Base-by-base conservation (phyloP, 2,797 vertebrate species). In the Pterois miles region DNA sequence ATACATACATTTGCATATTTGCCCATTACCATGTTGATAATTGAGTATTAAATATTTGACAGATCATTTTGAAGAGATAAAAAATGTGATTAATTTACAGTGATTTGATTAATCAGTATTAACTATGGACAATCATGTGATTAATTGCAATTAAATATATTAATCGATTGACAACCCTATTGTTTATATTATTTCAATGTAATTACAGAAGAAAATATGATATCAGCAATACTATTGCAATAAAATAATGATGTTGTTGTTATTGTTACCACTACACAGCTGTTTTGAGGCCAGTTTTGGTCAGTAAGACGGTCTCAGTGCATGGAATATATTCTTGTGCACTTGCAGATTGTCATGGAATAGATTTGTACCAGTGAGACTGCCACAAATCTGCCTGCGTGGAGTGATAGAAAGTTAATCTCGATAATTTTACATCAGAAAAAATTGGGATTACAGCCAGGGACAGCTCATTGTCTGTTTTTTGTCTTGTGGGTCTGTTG, bases 351-450 rank as follows among this genome's bases (percentile, higher is more conserved):
- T 82, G 62, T 46, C 33, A 40, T 67, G 56, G 69, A 84, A 78
- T 82, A 67, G 74, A 82, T 87, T 46, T 56, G 36, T 76, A 66
- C 80, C 82, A 68, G 54, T 74, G 84, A 84, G 81, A 91, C 81
- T 74, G 64, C 76, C 53, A 71, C 78, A 89, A 90, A 89, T 86
- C 80, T 83, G 91, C 72, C 90, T 92, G 91, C 75, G 65, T 82
- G 77, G 77, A 87, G 84, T 82, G 89, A 91, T 92, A 87, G 76
- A 23, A 66, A 68, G 80, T 83, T 91, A 87, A 91, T 90, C 90
- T 74, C 63, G 86, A 87, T 91, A 89, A 91, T 89, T 87, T 86
- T 64, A 79, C 74, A 84, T 86, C 70, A 81, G 63, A 75, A 87
- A 83, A 6, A 62, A 84, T 60, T 36, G 56, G 79, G 65, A 85